phyloP scores from a whole-genome alignment of 2,797 vertebrate genomes.

The Orientallactaga sibirica region DNA sequence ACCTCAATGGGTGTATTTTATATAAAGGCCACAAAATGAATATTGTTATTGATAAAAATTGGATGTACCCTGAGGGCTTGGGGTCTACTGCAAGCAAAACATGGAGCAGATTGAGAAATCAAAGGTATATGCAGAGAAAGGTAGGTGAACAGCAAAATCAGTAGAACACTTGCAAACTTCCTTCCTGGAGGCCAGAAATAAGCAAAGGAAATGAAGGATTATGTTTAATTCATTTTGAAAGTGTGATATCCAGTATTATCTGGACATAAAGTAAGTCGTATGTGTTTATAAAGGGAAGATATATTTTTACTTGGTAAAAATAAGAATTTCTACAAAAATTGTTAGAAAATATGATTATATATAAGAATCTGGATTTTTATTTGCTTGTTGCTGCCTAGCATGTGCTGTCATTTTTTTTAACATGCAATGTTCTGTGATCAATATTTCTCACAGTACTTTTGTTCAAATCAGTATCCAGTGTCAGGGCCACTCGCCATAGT shows the following conservation, averaged over 20 bases:
- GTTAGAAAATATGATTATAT: not conserved
- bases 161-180: not conserved
- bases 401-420: not conserved
- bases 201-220: not conserved
- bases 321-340: not conserved
- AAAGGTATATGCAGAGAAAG: slow-evolving; percentile 67
- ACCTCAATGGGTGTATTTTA: slow-evolving; percentile 81
- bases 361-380: not conserved
- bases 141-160: slow-evolving; percentile 74
- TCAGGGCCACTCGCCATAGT: too few relatives aligned
- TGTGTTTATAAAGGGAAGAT: not conserved
- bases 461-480: not conserved
- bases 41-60: slow-evolving; percentile 52
- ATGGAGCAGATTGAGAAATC: slow-evolving; percentile 85
- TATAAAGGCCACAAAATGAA: slow-evolving; percentile 86
- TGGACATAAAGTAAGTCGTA: not conserved
- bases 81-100: slow-evolving; percentile 49
- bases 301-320: not conserved
- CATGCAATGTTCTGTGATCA: not conserved
- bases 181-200: not conserved
- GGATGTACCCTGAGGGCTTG: not conserved
- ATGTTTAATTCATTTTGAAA: not conserved
- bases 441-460: not conserved
- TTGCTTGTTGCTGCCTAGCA: not conserved
- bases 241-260: not conserved